Percentiles rank a stretch among this genome's conserved stretches.
phyloP scores from a whole-genome alignment of 2,113 vertebrate genomes.

The Oryzias melastigma region DNA sequence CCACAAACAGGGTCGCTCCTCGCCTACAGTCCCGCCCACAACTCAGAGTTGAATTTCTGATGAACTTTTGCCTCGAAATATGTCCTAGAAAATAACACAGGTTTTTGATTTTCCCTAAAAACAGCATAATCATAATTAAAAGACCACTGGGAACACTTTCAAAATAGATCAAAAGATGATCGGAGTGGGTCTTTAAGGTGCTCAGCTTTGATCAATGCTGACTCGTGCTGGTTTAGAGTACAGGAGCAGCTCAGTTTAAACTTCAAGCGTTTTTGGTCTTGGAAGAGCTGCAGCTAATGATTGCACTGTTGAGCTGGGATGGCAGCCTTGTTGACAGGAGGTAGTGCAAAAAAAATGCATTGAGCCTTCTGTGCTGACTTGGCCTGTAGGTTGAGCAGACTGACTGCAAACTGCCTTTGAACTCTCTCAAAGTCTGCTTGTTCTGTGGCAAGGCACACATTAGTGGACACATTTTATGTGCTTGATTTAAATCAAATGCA shows the following conservation, averaged over 20 bases:
- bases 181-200: background rate
- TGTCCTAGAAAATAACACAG: too few species aligned
- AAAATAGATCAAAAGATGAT: too few species aligned
- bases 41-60: too few species aligned
- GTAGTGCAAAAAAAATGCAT: slow-evolving; percentile 35
- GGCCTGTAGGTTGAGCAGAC: slow-evolving; percentile 58
- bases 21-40: too few species aligned
- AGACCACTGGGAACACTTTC: too few species aligned
- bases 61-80: too few species aligned
- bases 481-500: background rate
- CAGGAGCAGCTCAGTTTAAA: slow-evolving; percentile 25
- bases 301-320: slow-evolving; percentile 14
- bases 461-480: slow-evolving; percentile 8
- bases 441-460: slow-evolving; percentile 26
- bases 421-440: slow-evolving; percentile 51
- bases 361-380: slow-evolving; percentile 35
- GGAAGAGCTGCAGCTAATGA: slow-evolving; percentile 29
- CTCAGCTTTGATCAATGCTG: slow-evolving; percentile 23
- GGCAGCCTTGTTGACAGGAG: slow-evolving; percentile 49
- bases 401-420: slow-evolving; percentile 57
- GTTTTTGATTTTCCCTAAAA: too few species aligned
- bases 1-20: background rate
- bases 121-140: too few species aligned
- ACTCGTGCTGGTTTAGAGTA: slow-evolving; percentile 22
- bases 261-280: slow-evolving; percentile 6